phyloP scores from a whole-genome alignment of 2,888 invertebrate species.

The Andricus curvator region DNA sequence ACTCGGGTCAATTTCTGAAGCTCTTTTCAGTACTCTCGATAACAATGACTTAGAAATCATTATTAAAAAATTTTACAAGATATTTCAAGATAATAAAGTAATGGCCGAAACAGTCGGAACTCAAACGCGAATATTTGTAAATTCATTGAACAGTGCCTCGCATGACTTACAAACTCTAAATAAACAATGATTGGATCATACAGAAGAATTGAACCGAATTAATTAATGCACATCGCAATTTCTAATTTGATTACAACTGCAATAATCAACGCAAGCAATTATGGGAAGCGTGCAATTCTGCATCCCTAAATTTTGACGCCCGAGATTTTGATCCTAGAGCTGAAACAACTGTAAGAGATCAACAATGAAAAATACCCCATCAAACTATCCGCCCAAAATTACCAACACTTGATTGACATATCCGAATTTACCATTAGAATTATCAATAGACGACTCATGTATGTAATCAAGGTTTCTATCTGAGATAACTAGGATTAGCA shows the following conservation, averaged over 20 bases:
- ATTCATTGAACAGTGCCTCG: background rate
- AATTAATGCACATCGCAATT: background rate
- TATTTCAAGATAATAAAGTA: no score
- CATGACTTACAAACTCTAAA: background rate
- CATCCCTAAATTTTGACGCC: background rate
- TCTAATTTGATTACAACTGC: background rate
- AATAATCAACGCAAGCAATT: background rate
- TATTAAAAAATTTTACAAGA: no score
- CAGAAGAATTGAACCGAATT: background rate
- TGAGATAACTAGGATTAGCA: background rate
- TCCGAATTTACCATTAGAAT: background rate
- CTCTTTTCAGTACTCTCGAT: no score
- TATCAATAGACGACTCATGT: background rate
- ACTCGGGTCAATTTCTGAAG: no score
- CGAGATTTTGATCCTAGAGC: background rate
- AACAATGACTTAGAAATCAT: no score
- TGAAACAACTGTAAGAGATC: background rate
- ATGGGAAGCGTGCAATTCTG: background rate
- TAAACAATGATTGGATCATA: background rate
- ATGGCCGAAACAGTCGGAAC: background rate
- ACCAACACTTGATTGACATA: background rate
- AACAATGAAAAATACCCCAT: background rate
- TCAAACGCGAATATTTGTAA: background rate
- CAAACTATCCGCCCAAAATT: background rate
- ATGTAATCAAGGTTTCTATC: background rate